A percentile compares a stretch with the other conserved stretches of the same genome.
Conservation (phyloP, 1,140 invertebrate species). For the Habropoda laboriosa region DNA sequence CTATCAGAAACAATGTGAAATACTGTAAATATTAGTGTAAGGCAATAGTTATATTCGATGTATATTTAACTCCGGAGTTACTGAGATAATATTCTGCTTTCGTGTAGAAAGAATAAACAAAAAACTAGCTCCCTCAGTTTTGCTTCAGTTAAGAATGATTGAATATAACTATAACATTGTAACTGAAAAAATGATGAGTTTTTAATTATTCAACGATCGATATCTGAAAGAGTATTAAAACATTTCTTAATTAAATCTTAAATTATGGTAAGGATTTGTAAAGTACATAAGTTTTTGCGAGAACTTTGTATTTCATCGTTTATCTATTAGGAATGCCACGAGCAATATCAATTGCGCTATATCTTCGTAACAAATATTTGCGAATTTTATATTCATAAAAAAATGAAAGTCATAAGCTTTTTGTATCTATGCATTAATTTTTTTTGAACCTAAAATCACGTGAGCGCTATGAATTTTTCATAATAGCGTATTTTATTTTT, state of each 20-base stretch:
- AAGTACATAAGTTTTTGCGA: conserved; percentile 12
- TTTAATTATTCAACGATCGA: conserved; percentile 29
- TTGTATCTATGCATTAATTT: conserved; percentile 43
- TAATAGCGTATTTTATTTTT: conserved; percentile 21
- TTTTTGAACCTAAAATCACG: conserved; percentile 7
- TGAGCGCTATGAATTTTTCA: not conserved
- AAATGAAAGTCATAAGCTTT: conserved; percentile 24
- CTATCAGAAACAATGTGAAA: conserved; percentile 59
- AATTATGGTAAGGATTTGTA: conserved; percentile 23
- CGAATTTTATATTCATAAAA: conserved; percentile 47
- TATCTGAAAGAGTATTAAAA: conserved; percentile 18
- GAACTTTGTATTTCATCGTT: conserved; percentile 31
- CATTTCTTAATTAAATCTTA: conserved; percentile 31
- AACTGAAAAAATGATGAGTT: conserved; percentile 9
- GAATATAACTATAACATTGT: conserved; percentile 42
- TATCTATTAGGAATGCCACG: conserved; percentile 7
- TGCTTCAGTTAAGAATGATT: conserved; percentile 35
- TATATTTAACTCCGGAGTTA: conserved; percentile 55
- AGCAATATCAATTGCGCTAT: conserved; percentile 13
- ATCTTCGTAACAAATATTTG: conserved; percentile 12
- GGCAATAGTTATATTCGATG: conserved; percentile 59
- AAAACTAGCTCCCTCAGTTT: conserved; percentile 41
- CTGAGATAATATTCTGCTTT: conserved; percentile 49
- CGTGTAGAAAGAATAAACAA: conserved; percentile 40
- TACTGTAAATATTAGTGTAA: conserved; percentile 69